Percentiles rank a stretch among this genome's conserved stretches.
Conservation (phyloP, 2,888 invertebrate species). For the Crocallis elinguaria region DNA sequence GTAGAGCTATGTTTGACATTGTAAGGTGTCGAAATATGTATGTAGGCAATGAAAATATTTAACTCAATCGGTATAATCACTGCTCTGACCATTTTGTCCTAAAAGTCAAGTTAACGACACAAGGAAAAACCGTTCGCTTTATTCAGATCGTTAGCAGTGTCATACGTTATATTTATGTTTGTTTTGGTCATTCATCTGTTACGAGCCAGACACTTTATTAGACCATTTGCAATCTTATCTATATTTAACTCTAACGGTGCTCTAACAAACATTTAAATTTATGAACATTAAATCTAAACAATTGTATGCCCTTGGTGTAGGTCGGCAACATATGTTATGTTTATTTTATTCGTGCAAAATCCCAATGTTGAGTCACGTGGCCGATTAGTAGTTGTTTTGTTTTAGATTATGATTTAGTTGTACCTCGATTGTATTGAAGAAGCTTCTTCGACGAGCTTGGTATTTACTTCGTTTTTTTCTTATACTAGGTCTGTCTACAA, state of each 20-base stretch:
- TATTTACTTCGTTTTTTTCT: too few relatives aligned
- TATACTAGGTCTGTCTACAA: too few relatives aligned
- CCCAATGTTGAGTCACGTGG: neutral
- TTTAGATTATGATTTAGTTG: neutral
- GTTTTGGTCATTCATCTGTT: slow-evolving; percentile 14
- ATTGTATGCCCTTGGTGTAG: neutral
- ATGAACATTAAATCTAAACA: neutral
- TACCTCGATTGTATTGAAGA: neutral
- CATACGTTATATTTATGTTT: slow-evolving; percentile 1
- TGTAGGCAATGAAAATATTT: neutral
- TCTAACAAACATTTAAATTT: neutral
- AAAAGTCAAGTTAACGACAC: slow-evolving; percentile 6
- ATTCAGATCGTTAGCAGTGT: slow-evolving; percentile 2
- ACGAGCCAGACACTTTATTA: slow-evolving; percentile 2
- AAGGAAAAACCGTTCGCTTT: slow-evolving; percentile 9
- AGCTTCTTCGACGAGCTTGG: too few relatives aligned
- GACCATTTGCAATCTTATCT: neutral
- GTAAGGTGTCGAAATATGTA: too few relatives aligned
- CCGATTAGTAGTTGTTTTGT: neutral
- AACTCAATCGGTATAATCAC: neutral
- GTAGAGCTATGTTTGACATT: too few relatives aligned
- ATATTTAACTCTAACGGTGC: neutral
- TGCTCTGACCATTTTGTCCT: neutral
- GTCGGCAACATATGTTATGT: neutral
- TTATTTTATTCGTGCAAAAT: neutral